Evolutionary conservation across 2,888 invertebrate species (phyloP).

Genomic region (Drosophila pseudotakahashii): DNA sequence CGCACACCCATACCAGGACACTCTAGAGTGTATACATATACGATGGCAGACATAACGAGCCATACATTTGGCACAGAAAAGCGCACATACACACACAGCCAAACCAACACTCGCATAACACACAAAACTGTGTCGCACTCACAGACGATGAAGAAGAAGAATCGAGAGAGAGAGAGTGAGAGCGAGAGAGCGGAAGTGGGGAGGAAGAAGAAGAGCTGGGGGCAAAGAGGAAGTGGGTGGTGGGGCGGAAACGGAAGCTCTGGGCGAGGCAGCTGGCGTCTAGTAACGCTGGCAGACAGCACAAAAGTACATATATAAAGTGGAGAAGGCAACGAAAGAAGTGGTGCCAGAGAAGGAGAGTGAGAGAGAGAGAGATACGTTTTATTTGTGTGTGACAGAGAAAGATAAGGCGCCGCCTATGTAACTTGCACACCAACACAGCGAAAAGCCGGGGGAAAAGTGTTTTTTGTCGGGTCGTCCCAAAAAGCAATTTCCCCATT

Average conservation of each 20-base stretch:
- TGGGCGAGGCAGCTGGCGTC: conserved; percentile 65
- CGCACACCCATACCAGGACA: conserved; percentile 17
- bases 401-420: conserved; percentile 58
- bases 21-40: conserved; percentile 4
- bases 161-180: neutral
- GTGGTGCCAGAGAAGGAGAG: neutral
- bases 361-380: conserved; percentile 1
- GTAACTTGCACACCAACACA: conserved; percentile 17
- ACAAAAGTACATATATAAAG: conserved; percentile 17
- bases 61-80: conserved; percentile 49
- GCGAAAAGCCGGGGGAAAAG: conserved; percentile 48
- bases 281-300: conserved; percentile 67
- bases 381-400: conserved; percentile 16
- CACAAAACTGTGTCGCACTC: conserved; percentile 70
- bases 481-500: conserved; percentile 72
- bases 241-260: conserved; percentile 46
- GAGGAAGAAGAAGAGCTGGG: conserved; percentile 8
- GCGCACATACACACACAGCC: conserved; percentile 7
- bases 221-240: conserved; percentile 24
- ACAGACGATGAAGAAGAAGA: conserved; percentile 53
- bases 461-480: conserved; percentile 42
- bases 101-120: conserved; percentile 18
- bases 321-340: too few relatives aligned
- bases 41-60: conserved; percentile 56
- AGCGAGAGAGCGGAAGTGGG: conserved; percentile 8